Conservation (phyloP, 2,113 vertebrate genomes). For the Caracal caracal region DNA sequence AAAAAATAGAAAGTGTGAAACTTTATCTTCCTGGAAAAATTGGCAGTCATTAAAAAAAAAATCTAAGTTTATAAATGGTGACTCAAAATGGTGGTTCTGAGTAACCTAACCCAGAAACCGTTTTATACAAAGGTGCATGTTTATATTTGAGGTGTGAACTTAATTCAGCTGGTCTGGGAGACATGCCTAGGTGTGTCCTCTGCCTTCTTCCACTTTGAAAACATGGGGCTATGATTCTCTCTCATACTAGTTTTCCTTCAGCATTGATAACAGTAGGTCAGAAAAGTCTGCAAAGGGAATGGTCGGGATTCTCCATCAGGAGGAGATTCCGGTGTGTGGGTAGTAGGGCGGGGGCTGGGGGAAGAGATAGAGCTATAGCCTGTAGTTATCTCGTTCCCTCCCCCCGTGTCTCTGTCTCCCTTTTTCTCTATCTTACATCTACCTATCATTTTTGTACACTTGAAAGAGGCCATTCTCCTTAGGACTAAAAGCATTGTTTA, state of each 20-base stretch:
- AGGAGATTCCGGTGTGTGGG: background rate
- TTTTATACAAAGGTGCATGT: background rate
- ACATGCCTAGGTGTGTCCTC: background rate
- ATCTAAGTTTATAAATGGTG: background rate
- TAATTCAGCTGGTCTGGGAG: background rate
- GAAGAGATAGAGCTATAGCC: no score
- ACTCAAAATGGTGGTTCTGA: background rate
- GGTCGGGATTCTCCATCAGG: background rate
- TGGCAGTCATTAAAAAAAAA: background rate
- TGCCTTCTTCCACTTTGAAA: background rate
- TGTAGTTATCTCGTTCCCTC: background rate
- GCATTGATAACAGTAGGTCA: background rate
- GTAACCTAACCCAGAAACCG: background rate
- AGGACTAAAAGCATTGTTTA: background rate
- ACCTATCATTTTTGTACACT: background rate
- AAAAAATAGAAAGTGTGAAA: conserved; percentile 35
- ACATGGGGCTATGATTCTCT: background rate
- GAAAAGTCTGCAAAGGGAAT: background rate
- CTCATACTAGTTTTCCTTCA: conserved; percentile 7
- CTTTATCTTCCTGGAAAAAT: background rate
- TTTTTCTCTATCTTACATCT: background rate
- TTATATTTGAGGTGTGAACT: background rate
- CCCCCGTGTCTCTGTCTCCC: background rate
- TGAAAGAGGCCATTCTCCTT: background rate
- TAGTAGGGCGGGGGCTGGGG: fast-evolving